Evolutionary conservation across 2,113 vertebrate species (phyloP).

Genomic region (Thamnophis sirtalis): DNA sequence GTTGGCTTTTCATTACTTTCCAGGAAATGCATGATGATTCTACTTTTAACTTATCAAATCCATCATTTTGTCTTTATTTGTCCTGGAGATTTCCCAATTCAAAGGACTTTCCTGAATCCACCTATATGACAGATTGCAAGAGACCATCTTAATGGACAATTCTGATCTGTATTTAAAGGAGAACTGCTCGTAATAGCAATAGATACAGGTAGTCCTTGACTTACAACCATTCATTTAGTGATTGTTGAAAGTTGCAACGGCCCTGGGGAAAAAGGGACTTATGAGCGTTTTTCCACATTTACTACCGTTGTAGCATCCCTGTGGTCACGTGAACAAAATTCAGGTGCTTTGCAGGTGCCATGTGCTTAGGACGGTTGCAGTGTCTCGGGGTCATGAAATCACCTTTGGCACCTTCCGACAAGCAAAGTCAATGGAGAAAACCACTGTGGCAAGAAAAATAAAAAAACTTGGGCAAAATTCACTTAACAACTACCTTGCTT

Average conservation of each 20-base stretch:
- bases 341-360: not conserved
- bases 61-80: not conserved
- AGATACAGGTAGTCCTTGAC: not conserved
- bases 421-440: not conserved
- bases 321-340: not conserved
- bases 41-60: not conserved
- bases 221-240: not conserved
- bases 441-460: not conserved
- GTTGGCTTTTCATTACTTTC: not conserved
- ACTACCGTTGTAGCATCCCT: not conserved
- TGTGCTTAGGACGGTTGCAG: no score
- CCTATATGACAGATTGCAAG: not conserved
- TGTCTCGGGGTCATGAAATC: not conserved
- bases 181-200: not conserved
- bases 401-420: not conserved
- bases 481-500: not conserved
- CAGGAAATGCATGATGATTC: not conserved
- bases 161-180: not conserved
- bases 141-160: not conserved
- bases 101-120: not conserved
- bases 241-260: not conserved
- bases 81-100: not conserved
- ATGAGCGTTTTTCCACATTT: not conserved
- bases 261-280: not conserved
- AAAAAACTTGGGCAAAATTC: not conserved